Percentiles rank a stretch among this genome's conserved stretches.
These are phyloP conservation scores for Drosophila meridiana DNA, from an alignment of 2,888 invertebrate species.

Conservation along the genomic window DNA sequence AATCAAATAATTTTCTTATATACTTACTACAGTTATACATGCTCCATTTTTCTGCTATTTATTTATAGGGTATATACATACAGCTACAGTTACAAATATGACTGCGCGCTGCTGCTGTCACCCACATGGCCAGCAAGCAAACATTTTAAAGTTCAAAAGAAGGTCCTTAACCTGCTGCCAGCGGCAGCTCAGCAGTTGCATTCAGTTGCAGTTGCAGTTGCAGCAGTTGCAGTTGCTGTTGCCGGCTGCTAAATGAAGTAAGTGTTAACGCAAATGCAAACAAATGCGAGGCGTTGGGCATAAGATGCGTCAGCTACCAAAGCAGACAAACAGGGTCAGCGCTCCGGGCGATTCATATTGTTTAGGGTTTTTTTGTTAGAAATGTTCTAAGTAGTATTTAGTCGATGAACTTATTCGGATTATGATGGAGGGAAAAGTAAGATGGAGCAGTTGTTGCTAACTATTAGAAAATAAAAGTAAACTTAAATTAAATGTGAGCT, in stretches of 20 bases:
- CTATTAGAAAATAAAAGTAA: background rate
- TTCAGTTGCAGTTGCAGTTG: conserved; percentile 45
- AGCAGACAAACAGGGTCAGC: conserved; percentile 56
- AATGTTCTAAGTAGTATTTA: background rate
- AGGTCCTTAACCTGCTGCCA: conserved; percentile 77
- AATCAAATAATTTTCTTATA: background rate
- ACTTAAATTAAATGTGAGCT: background rate
- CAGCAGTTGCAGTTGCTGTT: conserved; percentile 20
- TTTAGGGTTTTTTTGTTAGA: background rate
- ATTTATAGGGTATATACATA: conserved; percentile 15
- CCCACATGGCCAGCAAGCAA: conserved; percentile 68
- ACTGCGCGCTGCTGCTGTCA: conserved; percentile 42
- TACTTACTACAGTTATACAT: background rate
- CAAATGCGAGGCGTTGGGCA: conserved; percentile 48
- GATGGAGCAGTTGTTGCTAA: background rate
- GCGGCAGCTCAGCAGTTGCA: conserved; percentile 58
- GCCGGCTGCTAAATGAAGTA: conserved; percentile 70
- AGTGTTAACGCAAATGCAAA: conserved; percentile 77
- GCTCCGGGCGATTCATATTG: conserved; percentile 45
- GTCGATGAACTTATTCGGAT: background rate
- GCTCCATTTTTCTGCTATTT: background rate
- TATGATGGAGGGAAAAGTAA: background rate
- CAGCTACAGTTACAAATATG: conserved; percentile 40
- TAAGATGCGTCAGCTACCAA: conserved; percentile 28
- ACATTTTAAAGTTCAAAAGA: conserved; percentile 75